A percentile compares a stretch with the other conserved stretches of the same genome.
phyloP scores from a whole-genome alignment of 2,888 invertebrate species.

The Lycophotia porphyrea region DNA sequence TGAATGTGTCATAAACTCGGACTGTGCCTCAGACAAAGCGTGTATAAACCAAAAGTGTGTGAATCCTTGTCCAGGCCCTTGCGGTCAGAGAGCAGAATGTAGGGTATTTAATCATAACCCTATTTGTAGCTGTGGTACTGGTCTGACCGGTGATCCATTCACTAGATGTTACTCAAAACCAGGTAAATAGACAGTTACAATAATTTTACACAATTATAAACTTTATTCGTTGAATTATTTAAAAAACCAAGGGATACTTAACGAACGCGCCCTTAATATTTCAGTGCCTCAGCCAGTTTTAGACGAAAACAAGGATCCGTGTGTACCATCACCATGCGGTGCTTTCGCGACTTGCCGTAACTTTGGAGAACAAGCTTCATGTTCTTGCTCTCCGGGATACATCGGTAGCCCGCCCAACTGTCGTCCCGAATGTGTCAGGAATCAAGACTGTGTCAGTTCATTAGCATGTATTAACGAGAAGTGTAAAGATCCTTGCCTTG shows the following conservation, averaged over 20 bases:
- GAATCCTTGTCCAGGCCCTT: conserved; percentile 93
- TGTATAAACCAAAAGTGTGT: conserved; percentile 93
- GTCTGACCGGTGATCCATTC: conserved; percentile 92
- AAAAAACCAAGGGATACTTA: background rate
- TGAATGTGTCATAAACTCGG: conserved; percentile 92
- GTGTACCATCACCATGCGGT: conserved; percentile 92
- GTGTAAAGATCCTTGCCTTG: conserved; percentile 92
- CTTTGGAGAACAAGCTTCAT: conserved; percentile 90
- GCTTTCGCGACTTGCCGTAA: conserved; percentile 91
- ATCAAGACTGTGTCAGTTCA: conserved; percentile 92
- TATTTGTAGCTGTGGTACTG: conserved; percentile 92
- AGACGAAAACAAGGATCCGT: conserved; percentile 89
- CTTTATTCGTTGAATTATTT: background rate
- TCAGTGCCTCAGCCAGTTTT: conserved; percentile 79
- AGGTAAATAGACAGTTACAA: conserved; percentile 73
- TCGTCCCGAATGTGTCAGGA: conserved; percentile 92
- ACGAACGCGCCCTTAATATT: conserved; percentile 52
- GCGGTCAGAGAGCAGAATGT: conserved; percentile 93
- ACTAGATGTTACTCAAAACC: conserved; percentile 91
- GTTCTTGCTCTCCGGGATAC: conserved; percentile 91
- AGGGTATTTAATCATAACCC: conserved; percentile 93
- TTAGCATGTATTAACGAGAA: conserved; percentile 92
- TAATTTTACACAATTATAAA: background rate
- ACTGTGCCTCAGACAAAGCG: conserved; percentile 91
- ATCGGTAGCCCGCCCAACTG: conserved; percentile 92